Base-by-base conservation (phyloP, 1,140 invertebrate species). In the Brachionus angularis region DNA sequence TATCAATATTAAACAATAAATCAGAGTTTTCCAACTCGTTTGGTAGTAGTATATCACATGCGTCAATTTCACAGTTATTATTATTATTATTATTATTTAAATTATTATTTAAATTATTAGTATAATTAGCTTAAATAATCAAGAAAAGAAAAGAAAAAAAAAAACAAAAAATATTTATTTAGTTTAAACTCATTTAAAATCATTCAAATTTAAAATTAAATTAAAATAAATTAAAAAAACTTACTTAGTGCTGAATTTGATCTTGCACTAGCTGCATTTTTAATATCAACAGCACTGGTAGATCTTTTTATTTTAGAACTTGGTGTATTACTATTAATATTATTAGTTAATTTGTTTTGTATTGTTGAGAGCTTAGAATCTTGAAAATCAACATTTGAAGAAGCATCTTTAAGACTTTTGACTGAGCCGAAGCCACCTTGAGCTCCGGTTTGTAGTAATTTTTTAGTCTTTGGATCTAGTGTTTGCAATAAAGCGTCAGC, bases 211-310 rank as follows among this genome's bases (percentile, higher is more conserved):
- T n/a, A n/a, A n/a, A n/a, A n/a, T n/a, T n/a, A n/a, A n/a, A 25
- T 50, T 50, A 10, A 50, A 25, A 50, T 47, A n/a, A 47, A 47
- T n/a, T 16, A 47, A 18, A 46, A 42, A 53, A 25, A 73, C 72
- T 64, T 73, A 74, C 73, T 50, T 53, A 73, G 50, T 53, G 73
- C 67, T 33, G 61, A 73, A 36, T 71, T 73, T 12, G 58, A 52
- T 25, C 46, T 23, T 31, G 46, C 36, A 5, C 23, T 31, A 5
- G 64, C 21, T 16, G 72, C 69, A 69, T 74, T 73, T 46, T 75
- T 89, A 62, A 91, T 85, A 84, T 96, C 93, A 77, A 95, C 90
- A 42, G 92, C 92, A 74, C 91, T 94, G 76, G 90, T 91, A 49
- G 92, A 95, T 72, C 92, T 86, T 71, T 78, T 72, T 31, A 79